phyloP scores from a whole-genome alignment of 2,888 invertebrate genomes.

The Patella ulyssiponensis region DNA sequence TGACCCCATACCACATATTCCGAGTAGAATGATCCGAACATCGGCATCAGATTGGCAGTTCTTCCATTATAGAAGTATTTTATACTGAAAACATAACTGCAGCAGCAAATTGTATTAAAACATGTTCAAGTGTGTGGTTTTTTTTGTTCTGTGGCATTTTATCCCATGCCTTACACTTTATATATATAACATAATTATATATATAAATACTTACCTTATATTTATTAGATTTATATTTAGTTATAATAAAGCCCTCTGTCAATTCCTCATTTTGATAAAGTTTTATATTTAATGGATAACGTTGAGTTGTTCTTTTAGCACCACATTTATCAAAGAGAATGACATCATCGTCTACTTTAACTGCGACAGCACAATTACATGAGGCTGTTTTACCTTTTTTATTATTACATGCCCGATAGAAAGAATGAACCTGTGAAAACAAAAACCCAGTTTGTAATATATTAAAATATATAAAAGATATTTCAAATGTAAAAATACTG shows the following conservation, averaged over 20 bases:
- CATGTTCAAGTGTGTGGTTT: too few species aligned
- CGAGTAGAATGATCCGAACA: too few species aligned
- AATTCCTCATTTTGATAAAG: conserved; percentile 45
- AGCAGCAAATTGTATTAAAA: too few species aligned
- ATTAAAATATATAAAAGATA: neutral
- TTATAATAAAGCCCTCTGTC: conserved; percentile 33
- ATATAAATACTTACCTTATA: conserved; percentile 1
- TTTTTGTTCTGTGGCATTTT: too few species aligned
- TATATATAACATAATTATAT: too few species aligned
- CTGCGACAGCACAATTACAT: conserved; percentile 50
- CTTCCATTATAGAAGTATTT: too few species aligned
- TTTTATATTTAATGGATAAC: conserved; percentile 29
- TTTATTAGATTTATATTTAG: neutral
- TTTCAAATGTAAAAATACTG: neutral
- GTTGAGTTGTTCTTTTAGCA: conserved; percentile 15
- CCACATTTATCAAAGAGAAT: conserved; percentile 48
- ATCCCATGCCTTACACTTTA: too few species aligned
- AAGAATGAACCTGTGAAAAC: conserved; percentile 27
- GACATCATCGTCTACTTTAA: conserved; percentile 47
- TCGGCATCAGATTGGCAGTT: too few species aligned
- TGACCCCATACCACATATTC: too few species aligned
- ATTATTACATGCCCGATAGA: conserved; percentile 31
- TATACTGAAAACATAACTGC: too few species aligned
- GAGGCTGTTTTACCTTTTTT: conserved; percentile 34
- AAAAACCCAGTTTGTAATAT: neutral